Base-by-base conservation (phyloP, 2,797 vertebrate genomes). In the Amazona finschi region DNA sequence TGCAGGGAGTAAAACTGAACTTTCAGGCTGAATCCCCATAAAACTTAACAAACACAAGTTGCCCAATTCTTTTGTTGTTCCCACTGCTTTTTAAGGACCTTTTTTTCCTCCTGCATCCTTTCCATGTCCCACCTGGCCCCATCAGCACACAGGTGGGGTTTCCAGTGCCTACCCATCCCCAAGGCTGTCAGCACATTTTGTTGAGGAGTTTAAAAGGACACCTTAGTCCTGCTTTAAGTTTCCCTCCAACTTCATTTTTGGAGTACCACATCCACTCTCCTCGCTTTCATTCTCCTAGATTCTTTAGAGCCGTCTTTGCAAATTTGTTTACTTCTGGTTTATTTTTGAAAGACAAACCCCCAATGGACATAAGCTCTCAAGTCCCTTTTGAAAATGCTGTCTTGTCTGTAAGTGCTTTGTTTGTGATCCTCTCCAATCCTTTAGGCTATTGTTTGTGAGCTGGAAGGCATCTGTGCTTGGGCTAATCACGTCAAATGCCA, bases 361-460 rank as follows among this genome's bases (percentile, higher is more conserved):
- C 91, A 96, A 30, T 81, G 91, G 89, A 94, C 67, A 85, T 88
- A 86, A 91, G 82, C 87, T 96, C 90, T 95, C 91, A 91, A 93
- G 94, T 86, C 89, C 80, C 89, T 93, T 96, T 91, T 94, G 94
- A 96, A 96, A 93, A 93, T 2, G 55, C 91, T 88, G 83, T 81
- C 92, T 88, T 91, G 76, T 76, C 87, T 57, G 9, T 95, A 94
- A 97, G 89, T 96, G 95, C 93, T 94, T 97, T 96, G 91, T 95
- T 96, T 95, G 94, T 93, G 91, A 95, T 96, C 94, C 89, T 97
- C 84, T 94, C 87, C 94, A 92, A 52, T 93, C 94, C 94, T 96
- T 96, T 87, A 94, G 95, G 95, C 96, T 96, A 95, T 94, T 95
- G 94, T 96, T 95, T 96, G 94, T 5, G 89, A 91, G 91, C 91